Evolutionary conservation across 1,140 invertebrate species (phyloP).

Genomic region (Diachasmimorpha longicaudata): DNA sequence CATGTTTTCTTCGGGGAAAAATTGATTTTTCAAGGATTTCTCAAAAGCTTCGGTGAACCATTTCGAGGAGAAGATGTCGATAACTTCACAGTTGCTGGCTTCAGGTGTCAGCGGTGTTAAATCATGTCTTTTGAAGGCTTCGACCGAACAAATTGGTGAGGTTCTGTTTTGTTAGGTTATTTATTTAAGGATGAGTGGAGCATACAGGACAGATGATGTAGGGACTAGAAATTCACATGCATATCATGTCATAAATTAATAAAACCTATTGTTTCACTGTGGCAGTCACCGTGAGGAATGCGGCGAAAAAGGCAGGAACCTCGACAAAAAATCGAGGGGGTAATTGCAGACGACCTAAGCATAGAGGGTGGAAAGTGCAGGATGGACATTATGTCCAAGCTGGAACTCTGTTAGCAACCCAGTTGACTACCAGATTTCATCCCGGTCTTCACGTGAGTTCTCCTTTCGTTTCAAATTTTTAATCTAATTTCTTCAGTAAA

Average conservation of each 20-base stretch:
- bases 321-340: conserved; percentile 70
- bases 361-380: conserved; percentile 72
- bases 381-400: conserved; percentile 70
- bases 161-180: background rate
- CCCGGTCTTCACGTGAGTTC: conserved; percentile 78
- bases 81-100: background rate
- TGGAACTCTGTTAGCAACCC: conserved; percentile 74
- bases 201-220: too few relatives aligned
- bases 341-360: conserved; percentile 70
- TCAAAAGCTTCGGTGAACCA: background rate
- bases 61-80: background rate
- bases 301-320: conserved; percentile 73
- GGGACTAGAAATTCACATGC: too few relatives aligned
- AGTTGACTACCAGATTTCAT: conserved; percentile 74
- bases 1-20: background rate
- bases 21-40: background rate
- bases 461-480: background rate
- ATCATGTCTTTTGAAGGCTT: background rate
- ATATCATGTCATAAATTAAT: too few relatives aligned
- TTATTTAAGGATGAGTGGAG: background rate
- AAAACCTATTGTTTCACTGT: too few relatives aligned
- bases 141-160: background rate
- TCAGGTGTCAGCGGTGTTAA: background rate
- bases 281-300: conserved; percentile 61
- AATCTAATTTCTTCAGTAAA: too few relatives aligned